These are phyloP conservation scores for Crocallis elinguaria DNA, from an alignment of 2,888 invertebrate genomes.

Conservation along the genomic window DNA sequence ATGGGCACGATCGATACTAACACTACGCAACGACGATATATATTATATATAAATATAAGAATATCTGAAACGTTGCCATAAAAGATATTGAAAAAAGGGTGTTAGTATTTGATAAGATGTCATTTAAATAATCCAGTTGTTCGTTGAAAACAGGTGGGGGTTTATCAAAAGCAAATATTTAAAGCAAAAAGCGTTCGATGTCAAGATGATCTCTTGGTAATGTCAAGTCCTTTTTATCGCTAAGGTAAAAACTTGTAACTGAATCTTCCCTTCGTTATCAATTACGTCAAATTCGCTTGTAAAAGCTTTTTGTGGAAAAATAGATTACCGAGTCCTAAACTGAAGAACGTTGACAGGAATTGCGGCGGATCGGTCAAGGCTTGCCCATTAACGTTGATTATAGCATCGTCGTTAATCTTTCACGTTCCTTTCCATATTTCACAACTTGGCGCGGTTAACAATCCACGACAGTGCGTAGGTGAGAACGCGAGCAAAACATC, in stretches of 20 bases:
- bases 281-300: not conserved
- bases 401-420: conserved; percentile 39
- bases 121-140: not conserved
- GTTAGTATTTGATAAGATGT: not conserved
- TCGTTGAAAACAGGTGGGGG: not conserved
- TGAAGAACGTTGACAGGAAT: conserved; percentile 1
- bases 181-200: too few species aligned
- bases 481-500: conserved; percentile 48
- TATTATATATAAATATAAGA: not conserved
- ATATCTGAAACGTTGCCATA: not conserved
- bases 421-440: conserved; percentile 52
- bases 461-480: conserved; percentile 33
- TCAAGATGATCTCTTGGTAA: conserved; percentile 36
- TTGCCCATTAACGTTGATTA: conserved; percentile 35
- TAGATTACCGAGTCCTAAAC: not conserved
- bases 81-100: not conserved
- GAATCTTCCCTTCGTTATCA: conserved; percentile 1
- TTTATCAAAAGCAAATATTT: conserved; percentile 33
- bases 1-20: conserved; percentile 1
- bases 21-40: not conserved
- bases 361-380: conserved; percentile 30
- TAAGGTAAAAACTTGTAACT: not conserved
- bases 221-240: conserved; percentile 38
- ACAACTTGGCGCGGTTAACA: conserved; percentile 45
- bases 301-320: not conserved